Conservation (phyloP, 2,888 invertebrate species). For the Nineta flava region DNA sequence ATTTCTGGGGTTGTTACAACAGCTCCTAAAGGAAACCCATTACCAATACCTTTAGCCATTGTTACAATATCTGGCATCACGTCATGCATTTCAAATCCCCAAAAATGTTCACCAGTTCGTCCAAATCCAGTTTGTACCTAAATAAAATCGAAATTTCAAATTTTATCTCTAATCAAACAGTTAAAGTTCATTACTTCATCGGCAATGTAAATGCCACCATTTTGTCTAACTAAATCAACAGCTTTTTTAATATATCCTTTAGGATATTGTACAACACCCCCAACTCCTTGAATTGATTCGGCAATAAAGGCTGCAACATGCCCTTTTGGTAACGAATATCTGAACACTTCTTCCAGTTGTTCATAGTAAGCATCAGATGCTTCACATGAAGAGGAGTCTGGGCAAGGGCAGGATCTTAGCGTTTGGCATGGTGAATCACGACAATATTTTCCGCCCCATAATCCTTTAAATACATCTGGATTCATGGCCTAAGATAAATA, state of each 20-base stretch:
- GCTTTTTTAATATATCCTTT: constrained; percentile 72
- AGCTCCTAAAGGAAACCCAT: constrained; percentile 92
- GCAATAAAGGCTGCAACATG: constrained; percentile 80
- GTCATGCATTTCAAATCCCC: constrained; percentile 88
- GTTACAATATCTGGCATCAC: constrained; percentile 88
- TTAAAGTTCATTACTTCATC: constrained; percentile 54
- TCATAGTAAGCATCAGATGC: constrained; percentile 67
- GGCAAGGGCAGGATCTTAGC: constrained; percentile 48
- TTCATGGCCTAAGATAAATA: constrained; percentile 52
- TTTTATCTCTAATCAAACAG: background rate
- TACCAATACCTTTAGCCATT: constrained; percentile 89
- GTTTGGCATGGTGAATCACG: constrained; percentile 75
- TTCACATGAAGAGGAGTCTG: constrained; percentile 36
- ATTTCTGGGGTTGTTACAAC: constrained; percentile 85
- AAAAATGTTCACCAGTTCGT: constrained; percentile 82
- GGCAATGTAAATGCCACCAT: constrained; percentile 78
- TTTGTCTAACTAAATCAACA: constrained; percentile 54
- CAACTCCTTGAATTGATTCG: constrained; percentile 93
- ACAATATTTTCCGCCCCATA: constrained; percentile 80
- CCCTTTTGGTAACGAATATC: constrained; percentile 60
- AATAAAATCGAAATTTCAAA: constrained; percentile 18
- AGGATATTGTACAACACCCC: constrained; percentile 86
- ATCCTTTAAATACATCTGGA: constrained; percentile 80
- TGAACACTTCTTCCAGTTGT: constrained; percentile 65
- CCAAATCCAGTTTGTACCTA: constrained; percentile 90